These are phyloP conservation scores for Scleropages formosus DNA, from an alignment of 2,797 vertebrate species.

Conservation along the genomic window DNA sequence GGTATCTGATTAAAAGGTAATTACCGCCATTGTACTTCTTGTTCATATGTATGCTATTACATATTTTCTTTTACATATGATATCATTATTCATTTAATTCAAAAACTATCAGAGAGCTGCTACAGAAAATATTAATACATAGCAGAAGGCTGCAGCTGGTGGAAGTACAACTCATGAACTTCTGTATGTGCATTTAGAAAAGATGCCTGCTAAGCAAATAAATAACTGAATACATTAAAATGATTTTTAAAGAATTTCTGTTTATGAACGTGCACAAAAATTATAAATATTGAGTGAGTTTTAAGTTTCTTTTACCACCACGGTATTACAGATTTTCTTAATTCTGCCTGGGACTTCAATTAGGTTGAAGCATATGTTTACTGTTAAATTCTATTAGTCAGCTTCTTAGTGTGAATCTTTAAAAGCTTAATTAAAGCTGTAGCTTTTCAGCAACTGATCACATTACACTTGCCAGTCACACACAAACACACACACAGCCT, in stretches of 20 bases:
- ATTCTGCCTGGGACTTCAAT: not conserved
- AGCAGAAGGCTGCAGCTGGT: no score
- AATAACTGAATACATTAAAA: no score
- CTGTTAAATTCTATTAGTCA: conserved; percentile 27
- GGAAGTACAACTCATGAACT: no score
- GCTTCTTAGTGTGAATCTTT: conserved; percentile 22
- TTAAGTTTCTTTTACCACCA: conserved; percentile 6
- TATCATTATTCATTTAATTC: no score
- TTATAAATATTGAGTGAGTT: not conserved
- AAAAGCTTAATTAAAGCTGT: conserved; percentile 29
- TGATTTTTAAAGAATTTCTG: not conserved
- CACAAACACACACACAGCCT: conserved; percentile 7
- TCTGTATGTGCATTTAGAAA: no score
- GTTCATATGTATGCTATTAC: no score
- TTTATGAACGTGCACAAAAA: not conserved
- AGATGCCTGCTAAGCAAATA: no score
- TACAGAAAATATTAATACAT: no score
- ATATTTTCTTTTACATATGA: no score
- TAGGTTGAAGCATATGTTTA: conserved; percentile 22
- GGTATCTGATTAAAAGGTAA: no score
- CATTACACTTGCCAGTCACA: not conserved
- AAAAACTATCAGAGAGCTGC: no score
- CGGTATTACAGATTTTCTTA: not conserved
- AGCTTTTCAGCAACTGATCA: conserved; percentile 28
- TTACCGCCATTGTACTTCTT: no score